A percentile compares a stretch with the other conserved stretches of the same genome.
Conservation (phyloP, 2,888 invertebrate genomes). For the Pachliopta kotzebuea region DNA sequence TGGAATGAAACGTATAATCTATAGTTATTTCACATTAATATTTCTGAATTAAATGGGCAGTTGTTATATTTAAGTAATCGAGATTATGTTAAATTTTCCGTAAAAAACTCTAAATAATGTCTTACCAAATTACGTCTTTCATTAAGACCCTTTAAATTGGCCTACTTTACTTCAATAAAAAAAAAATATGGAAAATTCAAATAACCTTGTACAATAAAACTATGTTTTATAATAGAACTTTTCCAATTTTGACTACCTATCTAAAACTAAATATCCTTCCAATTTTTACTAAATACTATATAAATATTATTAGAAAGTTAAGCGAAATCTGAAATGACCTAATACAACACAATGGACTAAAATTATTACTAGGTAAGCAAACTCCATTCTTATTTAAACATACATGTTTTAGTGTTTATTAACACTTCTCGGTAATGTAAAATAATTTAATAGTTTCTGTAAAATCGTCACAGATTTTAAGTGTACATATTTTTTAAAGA, state of each 20-base stretch:
- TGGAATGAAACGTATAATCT: constrained; percentile 6
- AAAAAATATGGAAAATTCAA: no score
- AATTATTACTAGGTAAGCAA: background rate
- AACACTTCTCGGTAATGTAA: background rate
- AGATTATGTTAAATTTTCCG: background rate
- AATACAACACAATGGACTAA: background rate
- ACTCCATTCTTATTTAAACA: background rate
- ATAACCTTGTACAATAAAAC: no score
- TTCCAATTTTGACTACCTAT: no score
- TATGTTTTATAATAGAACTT: no score
- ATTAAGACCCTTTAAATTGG: no score
- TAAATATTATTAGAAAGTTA: background rate
- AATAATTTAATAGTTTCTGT: background rate
- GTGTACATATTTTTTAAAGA: background rate
- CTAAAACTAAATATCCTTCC: background rate
- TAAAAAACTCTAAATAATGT: background rate
- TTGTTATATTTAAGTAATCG: no score
- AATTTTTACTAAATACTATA: background rate
- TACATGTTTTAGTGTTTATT: background rate
- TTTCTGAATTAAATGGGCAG: background rate
- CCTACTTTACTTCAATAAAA: no score
- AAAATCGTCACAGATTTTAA: background rate
- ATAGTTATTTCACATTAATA: constrained; percentile 4
- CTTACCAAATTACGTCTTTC: background rate
- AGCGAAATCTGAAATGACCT: background rate